Conservation (phyloP, 37 sponge, comb jelly and placozoan species). For the Amphimedon queenslandica region DNA sequence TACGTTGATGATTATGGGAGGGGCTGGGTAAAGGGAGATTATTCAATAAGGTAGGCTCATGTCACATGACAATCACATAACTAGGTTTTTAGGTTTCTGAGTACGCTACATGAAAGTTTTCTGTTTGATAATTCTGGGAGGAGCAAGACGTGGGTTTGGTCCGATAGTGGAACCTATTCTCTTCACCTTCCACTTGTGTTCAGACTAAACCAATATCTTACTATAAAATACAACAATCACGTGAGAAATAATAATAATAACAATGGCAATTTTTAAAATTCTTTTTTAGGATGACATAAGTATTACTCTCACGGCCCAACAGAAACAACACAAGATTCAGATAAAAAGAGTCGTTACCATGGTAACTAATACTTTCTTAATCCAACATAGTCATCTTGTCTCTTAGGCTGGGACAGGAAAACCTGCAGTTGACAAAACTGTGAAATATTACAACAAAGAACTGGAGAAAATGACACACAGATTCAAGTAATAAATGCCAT, state of each 20-base stretch:
- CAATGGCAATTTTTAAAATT: too few species aligned
- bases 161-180: neutral
- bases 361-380: neutral
- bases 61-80: neutral
- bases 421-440: neutral
- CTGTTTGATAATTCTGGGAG: constrained; percentile 31
- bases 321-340: neutral
- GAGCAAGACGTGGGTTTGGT: constrained; percentile 22
- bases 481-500: neutral
- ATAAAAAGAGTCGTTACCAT: neutral
- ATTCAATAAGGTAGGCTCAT: neutral
- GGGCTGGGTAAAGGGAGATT: neutral
- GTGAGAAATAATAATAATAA: too few species aligned
- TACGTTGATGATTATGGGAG: constrained; percentile 53
- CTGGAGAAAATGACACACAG: neutral
- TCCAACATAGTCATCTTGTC: neutral
- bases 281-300: neutral
- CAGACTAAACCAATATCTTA: constrained; percentile 35
- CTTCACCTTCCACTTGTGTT: constrained; percentile 34
- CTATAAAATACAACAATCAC: constrained; percentile 11
- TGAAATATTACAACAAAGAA: neutral
- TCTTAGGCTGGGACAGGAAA: neutral
- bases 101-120: neutral
- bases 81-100: neutral
- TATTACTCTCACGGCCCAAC: neutral